These are phyloP conservation scores for Contarinia nasturtii DNA, from an alignment of 1,140 invertebrate species.

Conservation along the genomic window DNA sequence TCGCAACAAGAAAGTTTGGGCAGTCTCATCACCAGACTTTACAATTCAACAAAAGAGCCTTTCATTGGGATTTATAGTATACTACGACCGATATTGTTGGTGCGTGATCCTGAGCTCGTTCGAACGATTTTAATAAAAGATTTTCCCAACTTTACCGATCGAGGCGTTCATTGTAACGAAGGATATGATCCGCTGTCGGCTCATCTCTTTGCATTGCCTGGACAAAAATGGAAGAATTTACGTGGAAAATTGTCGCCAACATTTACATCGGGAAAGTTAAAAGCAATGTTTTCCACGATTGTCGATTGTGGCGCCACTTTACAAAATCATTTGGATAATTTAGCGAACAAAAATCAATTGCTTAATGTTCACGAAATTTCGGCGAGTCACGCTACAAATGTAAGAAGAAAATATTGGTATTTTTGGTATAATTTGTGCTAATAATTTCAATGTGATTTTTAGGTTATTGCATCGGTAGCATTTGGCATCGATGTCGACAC, in stretches of 20 bases:
- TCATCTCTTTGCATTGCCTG: conserved; percentile 23
- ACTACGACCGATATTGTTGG: conserved; percentile 17
- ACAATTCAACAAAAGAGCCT: conserved; percentile 7
- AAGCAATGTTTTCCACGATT: too few species aligned
- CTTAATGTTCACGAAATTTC: conserved; percentile 11
- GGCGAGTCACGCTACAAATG: neutral
- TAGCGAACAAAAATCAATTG: too few species aligned
- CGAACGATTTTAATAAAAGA: conserved; percentile 24
- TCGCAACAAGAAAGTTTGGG: neutral
- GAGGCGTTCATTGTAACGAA: conserved; percentile 20
- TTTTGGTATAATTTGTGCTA: too few species aligned
- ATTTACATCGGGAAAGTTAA: conserved; percentile 25
- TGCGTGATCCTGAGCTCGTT: conserved; percentile 26
- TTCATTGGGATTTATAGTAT: conserved; percentile 17
- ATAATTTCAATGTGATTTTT: neutral
- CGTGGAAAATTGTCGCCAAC: conserved; percentile 33
- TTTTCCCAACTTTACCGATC: conserved; percentile 24
- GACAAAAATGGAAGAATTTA: conserved; percentile 31
- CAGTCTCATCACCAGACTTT: neutral
- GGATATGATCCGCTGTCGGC: conserved; percentile 14
- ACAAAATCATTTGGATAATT: too few species aligned
- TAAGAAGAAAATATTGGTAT: too few species aligned
- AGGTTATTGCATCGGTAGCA: neutral
- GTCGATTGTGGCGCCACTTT: too few species aligned
- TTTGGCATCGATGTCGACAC: neutral